Conservation (phyloP, 2,888 invertebrate species). For the Beris chalybata region DNA sequence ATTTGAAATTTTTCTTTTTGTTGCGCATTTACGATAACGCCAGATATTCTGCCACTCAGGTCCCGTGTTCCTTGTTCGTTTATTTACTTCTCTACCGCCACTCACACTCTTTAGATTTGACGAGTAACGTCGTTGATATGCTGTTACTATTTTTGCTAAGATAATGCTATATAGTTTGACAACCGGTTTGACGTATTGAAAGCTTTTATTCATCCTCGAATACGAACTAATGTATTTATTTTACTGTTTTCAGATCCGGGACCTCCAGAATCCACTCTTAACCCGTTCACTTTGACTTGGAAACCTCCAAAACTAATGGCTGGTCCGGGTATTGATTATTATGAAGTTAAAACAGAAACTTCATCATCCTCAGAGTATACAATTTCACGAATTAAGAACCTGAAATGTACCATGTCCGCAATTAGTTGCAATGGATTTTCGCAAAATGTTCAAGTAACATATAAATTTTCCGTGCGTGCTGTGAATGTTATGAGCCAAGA, state of each 20-base stretch:
- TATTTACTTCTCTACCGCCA: too few species aligned
- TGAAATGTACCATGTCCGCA: slow-evolving; percentile 39
- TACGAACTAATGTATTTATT: too few species aligned
- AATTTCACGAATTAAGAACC: slow-evolving; percentile 41
- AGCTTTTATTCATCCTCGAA: too few species aligned
- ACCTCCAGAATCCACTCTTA: slow-evolving; percentile 15
- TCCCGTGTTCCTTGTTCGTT: too few species aligned
- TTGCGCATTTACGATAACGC: too few species aligned
- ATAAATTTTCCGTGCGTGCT: slow-evolving; percentile 47
- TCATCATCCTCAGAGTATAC: slow-evolving; percentile 32
- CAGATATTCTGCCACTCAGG: too few species aligned
- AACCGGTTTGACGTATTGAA: too few species aligned
- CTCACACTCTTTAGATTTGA: too few species aligned
- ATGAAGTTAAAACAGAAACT: slow-evolving; percentile 56
- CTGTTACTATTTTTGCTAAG: too few species aligned
- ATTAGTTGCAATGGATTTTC: background rate
- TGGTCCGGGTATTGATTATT: slow-evolving; percentile 62
- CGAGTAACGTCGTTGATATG: too few species aligned
- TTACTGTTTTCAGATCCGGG: slow-evolving; percentile 41
- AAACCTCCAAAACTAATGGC: slow-evolving; percentile 52
- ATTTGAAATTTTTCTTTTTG: too few species aligned
- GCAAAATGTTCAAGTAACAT: slow-evolving; percentile 36
- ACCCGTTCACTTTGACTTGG: slow-evolving; percentile 55
- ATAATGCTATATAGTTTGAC: too few species aligned
- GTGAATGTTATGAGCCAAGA: slow-evolving; percentile 46